These are phyloP conservation scores for Sympetrum striolatum DNA, from an alignment of 2,888 invertebrate species.

Conservation along the genomic window DNA sequence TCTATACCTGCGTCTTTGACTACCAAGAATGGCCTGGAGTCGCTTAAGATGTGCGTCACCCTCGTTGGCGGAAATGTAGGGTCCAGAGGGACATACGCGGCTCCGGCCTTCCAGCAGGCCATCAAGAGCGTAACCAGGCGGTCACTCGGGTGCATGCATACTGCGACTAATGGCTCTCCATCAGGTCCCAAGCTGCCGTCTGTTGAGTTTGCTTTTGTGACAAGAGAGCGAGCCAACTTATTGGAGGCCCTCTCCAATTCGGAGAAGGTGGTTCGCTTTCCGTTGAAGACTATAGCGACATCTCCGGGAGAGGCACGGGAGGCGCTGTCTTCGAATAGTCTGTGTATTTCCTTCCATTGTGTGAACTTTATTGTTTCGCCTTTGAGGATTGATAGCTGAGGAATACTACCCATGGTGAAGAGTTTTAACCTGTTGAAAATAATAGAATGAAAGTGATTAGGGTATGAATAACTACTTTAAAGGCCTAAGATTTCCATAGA, in stretches of 20 bases:
- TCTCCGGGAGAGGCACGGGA: conserved; percentile 49
- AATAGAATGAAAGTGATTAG: neutral
- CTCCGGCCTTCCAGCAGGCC: conserved; percentile 81
- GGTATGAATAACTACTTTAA: no score
- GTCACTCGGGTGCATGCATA: conserved; percentile 80
- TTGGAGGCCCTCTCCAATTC: conserved; percentile 66
- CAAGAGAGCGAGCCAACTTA: conserved; percentile 65
- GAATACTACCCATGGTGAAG: conserved; percentile 75
- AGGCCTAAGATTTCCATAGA: neutral
- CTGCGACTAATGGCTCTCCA: conserved; percentile 76
- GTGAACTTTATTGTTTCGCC: conserved; percentile 52
- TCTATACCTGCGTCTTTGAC: conserved; percentile 71
- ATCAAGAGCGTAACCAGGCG: conserved; percentile 71
- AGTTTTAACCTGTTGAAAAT: neutral
- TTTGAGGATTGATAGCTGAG: conserved; percentile 74
- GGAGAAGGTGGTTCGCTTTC: conserved; percentile 69
- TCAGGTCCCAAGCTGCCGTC: conserved; percentile 64
- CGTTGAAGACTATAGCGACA: conserved; percentile 63
- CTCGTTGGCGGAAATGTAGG: conserved; percentile 73
- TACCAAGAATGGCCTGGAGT: conserved; percentile 74
- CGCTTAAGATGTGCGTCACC: conserved; percentile 76
- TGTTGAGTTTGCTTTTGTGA: conserved; percentile 57
- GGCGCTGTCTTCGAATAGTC: conserved; percentile 61
- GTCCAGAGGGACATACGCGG: conserved; percentile 85
- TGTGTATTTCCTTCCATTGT: conserved; percentile 62